Base-by-base conservation (phyloP, 2,888 invertebrate genomes). In the Ectobius pallidus region DNA sequence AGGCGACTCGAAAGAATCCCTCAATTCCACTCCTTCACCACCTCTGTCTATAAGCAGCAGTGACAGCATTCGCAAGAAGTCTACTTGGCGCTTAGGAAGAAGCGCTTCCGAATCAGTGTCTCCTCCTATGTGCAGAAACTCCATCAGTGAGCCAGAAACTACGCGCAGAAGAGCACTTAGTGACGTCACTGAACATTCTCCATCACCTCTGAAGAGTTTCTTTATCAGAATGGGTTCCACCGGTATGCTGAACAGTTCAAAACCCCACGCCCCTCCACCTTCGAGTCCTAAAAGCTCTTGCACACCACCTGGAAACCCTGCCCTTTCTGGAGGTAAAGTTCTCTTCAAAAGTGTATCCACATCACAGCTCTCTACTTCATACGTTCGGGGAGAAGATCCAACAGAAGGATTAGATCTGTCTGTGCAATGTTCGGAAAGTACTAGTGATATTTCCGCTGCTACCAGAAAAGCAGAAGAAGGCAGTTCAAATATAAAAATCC, bases 311-410 rank as follows among this genome's bases (percentile, higher is more conserved):
- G 44, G 71, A 16, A 42, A 58, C 63, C 25, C 67, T 46, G 16
- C n/a, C 30, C 52, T 61, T 20, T 39, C 27, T 4, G 67, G 30
- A 46, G 72, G 34, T 69, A 72, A 27, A 22, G 44, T 49, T 9
- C 83, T 92, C n/a, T 92, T 92, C 79, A 86, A 92, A 71, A 91
- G 91, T 80, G 91, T 91, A 81, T 92, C 92, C 44, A 92, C 92
- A 32, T 92, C 92, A 70, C 92, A 71, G 34, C 18, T 71, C 25
- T 72, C 69, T 2, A 70, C 49, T 22, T 73, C 85, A 1, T 92
- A 92, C 80, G 88, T 92, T 44, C 91, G 91, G 80, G 92, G 91
- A 75, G 92, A 92, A 80, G 92, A 92, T 83, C 92, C 92, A 9
- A 91, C 91, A n/a, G 92, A 92, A 78, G 92, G 91, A 52, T 87